Conservation (phyloP, 2,113 vertebrate species). For the Platysternon megacephalum region DNA sequence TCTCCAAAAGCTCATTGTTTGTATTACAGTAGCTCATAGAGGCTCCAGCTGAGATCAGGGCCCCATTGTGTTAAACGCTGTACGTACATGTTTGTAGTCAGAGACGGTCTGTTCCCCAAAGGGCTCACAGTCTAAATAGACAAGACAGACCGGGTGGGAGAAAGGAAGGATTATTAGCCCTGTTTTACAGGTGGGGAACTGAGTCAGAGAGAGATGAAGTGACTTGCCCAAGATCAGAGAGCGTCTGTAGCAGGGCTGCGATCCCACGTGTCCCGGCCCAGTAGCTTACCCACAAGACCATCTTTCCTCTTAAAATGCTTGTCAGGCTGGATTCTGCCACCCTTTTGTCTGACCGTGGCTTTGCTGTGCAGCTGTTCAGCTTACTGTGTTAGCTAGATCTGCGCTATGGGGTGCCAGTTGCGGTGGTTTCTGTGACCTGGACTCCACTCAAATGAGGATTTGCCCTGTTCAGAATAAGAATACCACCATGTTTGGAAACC, state of each 20-base stretch:
- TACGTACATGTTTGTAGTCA: rapidly evolving
- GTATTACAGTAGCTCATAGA: rapidly evolving
- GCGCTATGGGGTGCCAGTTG: not conserved
- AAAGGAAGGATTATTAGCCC: not conserved
- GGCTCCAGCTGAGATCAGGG: not conserved
- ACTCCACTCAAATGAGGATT: not conserved
- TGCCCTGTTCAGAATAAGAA: not conserved
- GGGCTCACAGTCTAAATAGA: not conserved
- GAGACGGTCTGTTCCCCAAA: not conserved
- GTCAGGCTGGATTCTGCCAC: not conserved
- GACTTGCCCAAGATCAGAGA: not conserved
- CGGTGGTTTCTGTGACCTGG: not conserved
- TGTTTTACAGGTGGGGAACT: not conserved
- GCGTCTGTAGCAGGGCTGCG: not conserved
- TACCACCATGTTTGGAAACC: not conserved
- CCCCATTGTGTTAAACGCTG: rapidly evolving
- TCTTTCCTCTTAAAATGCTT: not conserved
- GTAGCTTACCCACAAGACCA: not conserved
- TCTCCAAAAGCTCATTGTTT: not conserved
- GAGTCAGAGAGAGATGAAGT: not conserved
- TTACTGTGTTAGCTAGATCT: not conserved
- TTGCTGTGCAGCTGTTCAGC: not conserved
- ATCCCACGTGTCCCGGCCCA: not conserved
- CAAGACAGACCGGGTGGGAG: not conserved
- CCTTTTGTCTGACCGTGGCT: not conserved